Percentiles rank a stretch among this genome's conserved stretches.
Conservation (phyloP, 2,888 invertebrate genomes). For the Drosophila anomalata region DNA sequence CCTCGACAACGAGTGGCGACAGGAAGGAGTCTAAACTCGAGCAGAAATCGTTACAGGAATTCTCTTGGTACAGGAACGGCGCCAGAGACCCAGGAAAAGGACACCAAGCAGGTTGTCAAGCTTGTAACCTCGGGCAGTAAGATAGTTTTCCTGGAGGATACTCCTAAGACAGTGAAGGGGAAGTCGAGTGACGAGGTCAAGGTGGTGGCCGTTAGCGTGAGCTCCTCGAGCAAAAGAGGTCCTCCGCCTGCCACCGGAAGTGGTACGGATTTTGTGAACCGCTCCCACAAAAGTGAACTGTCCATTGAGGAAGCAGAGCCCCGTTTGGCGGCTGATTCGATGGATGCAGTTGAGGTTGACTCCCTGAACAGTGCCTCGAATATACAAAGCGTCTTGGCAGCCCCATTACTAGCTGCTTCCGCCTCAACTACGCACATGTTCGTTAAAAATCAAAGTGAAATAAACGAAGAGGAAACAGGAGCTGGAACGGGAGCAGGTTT, state of each 20-base stretch:
- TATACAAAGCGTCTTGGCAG: conserved; percentile 82
- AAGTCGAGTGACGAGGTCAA: conserved; percentile 80
- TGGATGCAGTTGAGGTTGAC: conserved; percentile 65
- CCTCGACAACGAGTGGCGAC: conserved; percentile 41
- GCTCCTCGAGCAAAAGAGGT: conserved; percentile 80
- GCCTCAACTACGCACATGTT: conserved; percentile 75
- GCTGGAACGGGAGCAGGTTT: conserved; percentile 42
- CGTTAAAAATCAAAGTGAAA: conserved; percentile 68
- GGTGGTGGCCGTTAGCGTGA: conserved; percentile 85
- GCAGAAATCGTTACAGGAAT: conserved; percentile 62
- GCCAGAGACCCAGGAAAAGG: conserved; percentile 51
- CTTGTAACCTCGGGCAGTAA: conserved; percentile 82
- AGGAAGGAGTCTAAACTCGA: conserved; percentile 60
- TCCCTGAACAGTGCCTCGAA: conserved; percentile 81
- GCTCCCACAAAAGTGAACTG: conserved; percentile 86
- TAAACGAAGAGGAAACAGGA: conserved; percentile 30
- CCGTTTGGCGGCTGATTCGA: conserved; percentile 81
- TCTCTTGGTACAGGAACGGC: conserved; percentile 47
- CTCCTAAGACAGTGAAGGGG: conserved; percentile 37
- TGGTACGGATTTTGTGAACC: conserved; percentile 82
- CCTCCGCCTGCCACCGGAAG: conserved; percentile 47
- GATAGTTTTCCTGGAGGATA: conserved; percentile 81
- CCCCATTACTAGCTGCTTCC: conserved; percentile 85
- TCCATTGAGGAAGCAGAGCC: conserved; percentile 86
- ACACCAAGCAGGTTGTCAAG: conserved; percentile 74